A percentile compares a stretch with the other conserved stretches of the same genome.
Evolutionary conservation across 2,113 vertebrate genomes (phyloP).

Genomic region (Hyperopisus bebe): DNA sequence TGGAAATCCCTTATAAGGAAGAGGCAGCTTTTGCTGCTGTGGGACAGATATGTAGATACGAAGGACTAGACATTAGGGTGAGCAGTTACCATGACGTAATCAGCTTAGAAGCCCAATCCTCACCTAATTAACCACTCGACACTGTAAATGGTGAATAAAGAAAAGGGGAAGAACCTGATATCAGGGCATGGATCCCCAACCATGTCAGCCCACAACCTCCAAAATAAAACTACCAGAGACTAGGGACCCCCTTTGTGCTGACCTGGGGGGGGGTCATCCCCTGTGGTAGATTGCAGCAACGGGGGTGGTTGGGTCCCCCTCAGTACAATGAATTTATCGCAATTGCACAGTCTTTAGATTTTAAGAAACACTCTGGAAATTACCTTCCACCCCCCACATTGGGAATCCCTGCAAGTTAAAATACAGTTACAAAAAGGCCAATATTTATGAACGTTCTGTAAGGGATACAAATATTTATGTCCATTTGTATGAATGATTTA

Average conservation of each 20-base stretch:
- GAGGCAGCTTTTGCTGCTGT: background rate
- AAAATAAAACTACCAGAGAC: too few relatives aligned
- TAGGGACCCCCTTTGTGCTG: too few relatives aligned
- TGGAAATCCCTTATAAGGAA: background rate
- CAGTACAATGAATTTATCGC: too few relatives aligned
- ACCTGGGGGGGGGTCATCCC: background rate
- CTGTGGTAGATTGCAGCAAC: too few relatives aligned
- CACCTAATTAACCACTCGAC: background rate
- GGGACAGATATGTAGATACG: background rate
- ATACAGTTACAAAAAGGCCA: background rate
- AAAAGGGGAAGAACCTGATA: too few relatives aligned
- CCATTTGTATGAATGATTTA: background rate
- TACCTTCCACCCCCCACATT: too few relatives aligned
- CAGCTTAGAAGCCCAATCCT: background rate
- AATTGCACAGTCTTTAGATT: too few relatives aligned
- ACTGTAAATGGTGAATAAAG: too few relatives aligned
- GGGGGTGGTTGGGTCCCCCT: too few relatives aligned
- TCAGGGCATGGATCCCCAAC: too few relatives aligned
- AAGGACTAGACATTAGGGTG: background rate
- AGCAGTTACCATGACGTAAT: background rate
- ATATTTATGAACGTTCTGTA: background rate
- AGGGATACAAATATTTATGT: background rate
- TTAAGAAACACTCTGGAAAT: too few relatives aligned
- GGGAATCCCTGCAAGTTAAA: background rate
- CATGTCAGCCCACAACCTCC: too few relatives aligned